phyloP scores from a whole-genome alignment of 2,113 vertebrate genomes.

The Sitta europaea region DNA sequence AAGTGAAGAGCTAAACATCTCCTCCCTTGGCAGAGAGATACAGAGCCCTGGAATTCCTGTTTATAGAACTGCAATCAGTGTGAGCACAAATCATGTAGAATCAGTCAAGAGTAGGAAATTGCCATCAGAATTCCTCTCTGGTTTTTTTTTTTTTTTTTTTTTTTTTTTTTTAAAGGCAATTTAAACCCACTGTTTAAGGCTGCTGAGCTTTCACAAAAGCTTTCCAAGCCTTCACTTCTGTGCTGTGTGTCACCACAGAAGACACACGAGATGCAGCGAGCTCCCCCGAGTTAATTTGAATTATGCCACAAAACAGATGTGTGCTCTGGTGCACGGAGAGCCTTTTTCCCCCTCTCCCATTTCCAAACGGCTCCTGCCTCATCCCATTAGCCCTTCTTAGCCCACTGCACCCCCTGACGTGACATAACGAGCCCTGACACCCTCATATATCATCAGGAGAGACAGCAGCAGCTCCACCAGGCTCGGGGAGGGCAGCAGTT shows the following conservation, averaged over 20 bases:
- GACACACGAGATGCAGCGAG: neutral
- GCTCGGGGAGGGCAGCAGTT: neutral
- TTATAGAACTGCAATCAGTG: neutral
- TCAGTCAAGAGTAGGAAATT: conserved; percentile 9
- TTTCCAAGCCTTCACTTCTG: neutral
- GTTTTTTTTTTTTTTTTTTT: neutral
- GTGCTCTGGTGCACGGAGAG: conserved; percentile 64
- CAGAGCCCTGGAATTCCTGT: neutral
- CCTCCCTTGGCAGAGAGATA: neutral
- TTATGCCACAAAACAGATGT: conserved; percentile 76
- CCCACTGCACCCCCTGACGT: neutral
- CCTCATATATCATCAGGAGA: neutral
- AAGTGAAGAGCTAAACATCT: neutral
- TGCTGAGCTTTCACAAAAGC: neutral
- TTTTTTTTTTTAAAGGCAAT: neutral
- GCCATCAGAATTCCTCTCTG: neutral
- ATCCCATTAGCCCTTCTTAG: conserved; percentile 42
- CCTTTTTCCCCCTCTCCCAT: neutral
- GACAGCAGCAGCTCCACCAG: fast-evolving
- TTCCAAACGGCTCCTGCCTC: conserved; percentile 30
- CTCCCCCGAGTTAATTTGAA: conserved; percentile 62
- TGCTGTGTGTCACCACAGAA: neutral
- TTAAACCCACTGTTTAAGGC: neutral
- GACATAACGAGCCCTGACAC: conserved; percentile 40
- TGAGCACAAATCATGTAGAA: neutral